These are phyloP conservation scores for Conchocele bisecta DNA, from an alignment of 2,888 invertebrate species.

Conservation along the genomic window DNA sequence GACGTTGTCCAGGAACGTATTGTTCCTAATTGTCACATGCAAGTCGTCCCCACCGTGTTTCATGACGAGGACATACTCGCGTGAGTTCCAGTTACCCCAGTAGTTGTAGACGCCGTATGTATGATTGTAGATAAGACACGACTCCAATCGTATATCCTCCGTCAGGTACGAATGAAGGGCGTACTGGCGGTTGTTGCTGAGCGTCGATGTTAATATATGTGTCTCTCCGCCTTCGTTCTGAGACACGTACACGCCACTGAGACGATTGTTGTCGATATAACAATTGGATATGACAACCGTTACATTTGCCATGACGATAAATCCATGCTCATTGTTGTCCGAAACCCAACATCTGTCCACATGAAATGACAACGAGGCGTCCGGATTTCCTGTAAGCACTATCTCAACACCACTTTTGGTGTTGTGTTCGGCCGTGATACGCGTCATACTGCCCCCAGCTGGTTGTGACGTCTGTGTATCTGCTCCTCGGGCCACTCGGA, in stretches of 20 bases:
- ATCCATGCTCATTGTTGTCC: neutral
- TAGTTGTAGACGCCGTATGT: conserved; percentile 1
- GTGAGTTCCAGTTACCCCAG: conserved; percentile 1
- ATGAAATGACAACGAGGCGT: neutral
- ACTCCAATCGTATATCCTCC: neutral
- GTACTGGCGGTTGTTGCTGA: conserved; percentile 7
- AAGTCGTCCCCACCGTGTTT: neutral
- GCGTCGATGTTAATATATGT: neutral
- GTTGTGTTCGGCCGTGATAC: conserved; percentile 2
- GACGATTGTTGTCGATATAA: neutral
- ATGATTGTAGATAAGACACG: conserved; percentile 6
- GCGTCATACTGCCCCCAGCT: too few species aligned
- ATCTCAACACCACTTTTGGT: conserved; percentile 3
- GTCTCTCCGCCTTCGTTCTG: neutral
- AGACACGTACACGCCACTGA: conserved; percentile 4
- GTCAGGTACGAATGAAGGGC: conserved; percentile 4
- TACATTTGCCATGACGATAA: conserved; percentile 4
- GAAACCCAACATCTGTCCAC: neutral
- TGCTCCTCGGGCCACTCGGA: too few species aligned
- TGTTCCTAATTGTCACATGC: conserved; percentile 14
- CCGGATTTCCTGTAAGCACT: neutral
- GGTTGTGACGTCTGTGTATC: too few species aligned
- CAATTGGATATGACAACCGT: neutral
- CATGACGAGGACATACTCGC: neutral
- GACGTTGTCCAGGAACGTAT: conserved; percentile 21